Evolutionary conservation across 2,113 vertebrate genomes (phyloP).

Genomic region (Siphamia tubifer): DNA sequence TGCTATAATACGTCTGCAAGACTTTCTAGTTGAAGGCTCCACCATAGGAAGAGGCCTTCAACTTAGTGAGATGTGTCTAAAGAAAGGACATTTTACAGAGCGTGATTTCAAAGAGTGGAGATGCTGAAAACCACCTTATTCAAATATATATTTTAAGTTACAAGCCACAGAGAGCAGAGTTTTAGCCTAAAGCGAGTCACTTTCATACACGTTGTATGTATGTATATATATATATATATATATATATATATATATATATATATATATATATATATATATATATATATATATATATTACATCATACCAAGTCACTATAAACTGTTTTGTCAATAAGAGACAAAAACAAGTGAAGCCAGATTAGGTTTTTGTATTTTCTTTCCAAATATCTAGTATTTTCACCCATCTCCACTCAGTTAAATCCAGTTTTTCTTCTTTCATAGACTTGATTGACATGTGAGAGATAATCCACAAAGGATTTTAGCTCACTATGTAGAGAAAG

Average conservation of each 20-base stretch:
- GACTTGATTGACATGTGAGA: constrained; percentile 12
- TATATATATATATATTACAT: too few relatives aligned
- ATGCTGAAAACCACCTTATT: not conserved
- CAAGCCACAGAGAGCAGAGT: not conserved
- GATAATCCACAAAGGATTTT: constrained; percentile 37
- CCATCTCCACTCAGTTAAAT: not conserved
- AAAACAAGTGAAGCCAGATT: too few relatives aligned
- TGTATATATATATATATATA: too few relatives aligned
- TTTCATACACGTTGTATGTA: not conserved
- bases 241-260: too few relatives aligned
- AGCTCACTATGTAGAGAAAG: not conserved
- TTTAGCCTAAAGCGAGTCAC: not conserved
- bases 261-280: too few relatives aligned
- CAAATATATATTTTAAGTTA: not conserved
- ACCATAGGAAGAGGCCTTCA: constrained; percentile 21
- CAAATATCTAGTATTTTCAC: not conserved
- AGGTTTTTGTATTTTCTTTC: not conserved
- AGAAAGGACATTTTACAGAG: not conserved
- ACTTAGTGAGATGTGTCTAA: not conserved
- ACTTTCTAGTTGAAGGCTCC: constrained; percentile 22
- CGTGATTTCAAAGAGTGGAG: not conserved
- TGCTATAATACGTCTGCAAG: constrained; percentile 36
- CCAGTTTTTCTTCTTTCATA: not conserved
- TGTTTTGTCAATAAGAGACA: too few relatives aligned
- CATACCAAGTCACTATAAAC: too few relatives aligned